phyloP scores from a whole-genome alignment of 2,113 vertebrate genomes.

The Lampris megalopsis region DNA sequence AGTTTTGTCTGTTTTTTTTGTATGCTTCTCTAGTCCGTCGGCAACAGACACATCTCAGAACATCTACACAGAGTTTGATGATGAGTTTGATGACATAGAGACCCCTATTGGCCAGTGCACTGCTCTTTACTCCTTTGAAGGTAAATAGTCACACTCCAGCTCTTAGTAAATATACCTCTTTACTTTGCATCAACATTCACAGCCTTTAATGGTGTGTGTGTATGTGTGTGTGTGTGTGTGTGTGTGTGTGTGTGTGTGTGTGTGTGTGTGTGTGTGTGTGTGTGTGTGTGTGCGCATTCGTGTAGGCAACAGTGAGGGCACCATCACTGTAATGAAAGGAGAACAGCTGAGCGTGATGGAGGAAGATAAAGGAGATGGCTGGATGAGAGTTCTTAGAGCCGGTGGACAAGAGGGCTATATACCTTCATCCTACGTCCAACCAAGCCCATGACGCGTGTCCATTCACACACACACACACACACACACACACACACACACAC shows the following conservation, averaged over 20 bases:
- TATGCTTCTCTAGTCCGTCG: slow-evolving; percentile 37
- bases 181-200: not conserved
- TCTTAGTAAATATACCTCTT: not conserved
- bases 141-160: slow-evolving; percentile 57
- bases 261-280: not conserved
- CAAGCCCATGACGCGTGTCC: slow-evolving; percentile 27
- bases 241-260: slow-evolving; percentile 4
- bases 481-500: not conserved
- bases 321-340: slow-evolving; percentile 84
- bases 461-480: slow-evolving; percentile 12
- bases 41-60: slow-evolving; percentile 22
- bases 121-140: slow-evolving; percentile 88
- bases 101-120: slow-evolving; percentile 83
- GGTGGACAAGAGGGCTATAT: slow-evolving; percentile 87
- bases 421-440: slow-evolving; percentile 87
- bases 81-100: slow-evolving; percentile 85
- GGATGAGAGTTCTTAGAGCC: slow-evolving; percentile 85
- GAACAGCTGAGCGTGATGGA: slow-evolving; percentile 87
- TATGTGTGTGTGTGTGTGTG: not conserved
- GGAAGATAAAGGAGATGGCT: slow-evolving; percentile 89
- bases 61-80: slow-evolving; percentile 82
- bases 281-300: slow-evolving; percentile 27
- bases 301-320: slow-evolving; percentile 82
- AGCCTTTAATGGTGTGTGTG: not conserved
- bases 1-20: not conserved